Evolutionary conservation across 2,113 vertebrate genomes (phyloP).

Genomic region (Triplophysa tibetana): DNA sequence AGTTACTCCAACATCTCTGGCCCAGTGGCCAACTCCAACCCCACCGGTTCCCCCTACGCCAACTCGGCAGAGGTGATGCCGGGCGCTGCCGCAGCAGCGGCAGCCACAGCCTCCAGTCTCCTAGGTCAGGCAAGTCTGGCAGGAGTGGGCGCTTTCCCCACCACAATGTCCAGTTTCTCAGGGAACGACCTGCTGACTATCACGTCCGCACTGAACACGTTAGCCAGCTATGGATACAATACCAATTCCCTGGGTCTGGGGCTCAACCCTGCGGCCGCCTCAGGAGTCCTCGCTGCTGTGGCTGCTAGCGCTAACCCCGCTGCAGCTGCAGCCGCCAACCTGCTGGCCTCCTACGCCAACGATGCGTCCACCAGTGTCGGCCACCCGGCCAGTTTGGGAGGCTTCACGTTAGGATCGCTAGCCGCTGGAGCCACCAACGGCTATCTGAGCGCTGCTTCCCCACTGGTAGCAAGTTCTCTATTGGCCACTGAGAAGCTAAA

Average conservation of each 20-base stretch:
- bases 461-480: slow-evolving; percentile 83
- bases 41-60: slow-evolving; percentile 93
- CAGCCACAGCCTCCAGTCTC: slow-evolving; percentile 82
- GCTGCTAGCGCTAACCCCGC: slow-evolving; percentile 88
- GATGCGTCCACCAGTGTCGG: slow-evolving; percentile 78
- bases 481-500: slow-evolving; percentile 86
- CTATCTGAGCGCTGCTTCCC: slow-evolving; percentile 85
- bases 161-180: slow-evolving; percentile 86
- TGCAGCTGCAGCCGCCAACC: slow-evolving; percentile 85
- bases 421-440: slow-evolving; percentile 84
- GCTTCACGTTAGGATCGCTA: slow-evolving; percentile 84
- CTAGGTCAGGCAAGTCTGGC: slow-evolving; percentile 84
- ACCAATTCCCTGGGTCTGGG: slow-evolving; percentile 91
- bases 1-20: slow-evolving; percentile 92
- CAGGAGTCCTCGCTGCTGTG: slow-evolving; percentile 85
- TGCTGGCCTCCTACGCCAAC: slow-evolving; percentile 86
- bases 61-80: slow-evolving; percentile 88
- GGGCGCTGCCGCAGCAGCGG: slow-evolving; percentile 75
- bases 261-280: slow-evolving; percentile 86
- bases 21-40: slow-evolving; percentile 93
- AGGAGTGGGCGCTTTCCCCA: slow-evolving; percentile 83
- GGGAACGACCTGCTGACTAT: slow-evolving; percentile 92
- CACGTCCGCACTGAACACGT: slow-evolving; percentile 90
- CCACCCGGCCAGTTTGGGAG: slow-evolving; percentile 76
- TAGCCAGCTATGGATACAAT: slow-evolving; percentile 94